Base-by-base conservation (phyloP, 2,888 invertebrate species). In the Leptopilina myrica region DNA sequence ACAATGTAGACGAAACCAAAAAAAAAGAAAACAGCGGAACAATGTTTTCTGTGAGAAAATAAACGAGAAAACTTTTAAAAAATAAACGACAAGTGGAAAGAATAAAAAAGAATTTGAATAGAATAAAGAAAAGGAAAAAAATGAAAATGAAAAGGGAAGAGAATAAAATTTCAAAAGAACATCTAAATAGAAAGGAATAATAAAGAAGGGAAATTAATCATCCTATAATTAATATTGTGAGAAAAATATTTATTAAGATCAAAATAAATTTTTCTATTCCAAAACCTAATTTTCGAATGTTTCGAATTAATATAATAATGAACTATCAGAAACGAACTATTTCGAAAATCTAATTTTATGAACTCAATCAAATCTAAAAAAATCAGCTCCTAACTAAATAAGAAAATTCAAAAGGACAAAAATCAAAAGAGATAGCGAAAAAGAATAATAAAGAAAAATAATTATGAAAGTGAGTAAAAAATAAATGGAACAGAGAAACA, bases 111-210 rank as follows among this genome's bases (percentile, higher is more conserved):
- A 26, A 33, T 26, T 43, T 43, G 5, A 43, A 43, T 43, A 43
- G 43, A 43, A 43, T 43, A 43, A 8, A 43, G 43, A 8, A 8
- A 8, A 43, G 8, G 8, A 43, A 33, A 33, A 20, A 64, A 26
- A 26, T 9, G 11, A 67, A 26, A 11, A 43, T 11, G 77, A 83
- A n/a, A n/a, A n/a, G n/a, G n/a, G 79, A 33, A 77, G 80, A 79
- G 59, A 65, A 79, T 11, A 56, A n/a, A 56, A 12, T n/a, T 5
- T 5, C 4, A 14, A 5, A 56, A 12, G 12, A 56, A 0, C 14
- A 56, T 56, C 14, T 12, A 56, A 56, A 56, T 5, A 33, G 43
- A 8, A 43, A 43, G 43, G 1, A 43, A 43, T 43, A 43, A 43
- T 43, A 43, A 43, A 43, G 7, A 33, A 33, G 33, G 33, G 5